Percentiles rank a stretch among this genome's conserved stretches.
These are phyloP conservation scores for Axea sp. DNA, from an alignment of 2,888 invertebrate genomes.

Conservation along the genomic window DNA sequence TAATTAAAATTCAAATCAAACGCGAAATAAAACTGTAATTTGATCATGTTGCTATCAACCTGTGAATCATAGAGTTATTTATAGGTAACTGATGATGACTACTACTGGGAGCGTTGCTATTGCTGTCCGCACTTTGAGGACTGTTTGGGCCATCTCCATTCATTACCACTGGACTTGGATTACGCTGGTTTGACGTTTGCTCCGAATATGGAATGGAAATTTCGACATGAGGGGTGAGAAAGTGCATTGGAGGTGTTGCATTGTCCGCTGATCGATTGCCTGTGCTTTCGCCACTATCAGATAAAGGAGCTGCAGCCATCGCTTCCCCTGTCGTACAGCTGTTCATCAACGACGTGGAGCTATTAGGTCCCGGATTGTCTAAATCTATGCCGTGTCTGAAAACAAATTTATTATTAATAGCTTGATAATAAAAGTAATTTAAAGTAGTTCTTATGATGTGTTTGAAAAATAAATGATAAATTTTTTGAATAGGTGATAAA, in stretches of 20 bases:
- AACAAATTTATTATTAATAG: neutral
- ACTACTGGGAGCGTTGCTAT: constrained; percentile 86
- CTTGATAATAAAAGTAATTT: constrained; percentile 1
- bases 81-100: constrained; percentile 83
- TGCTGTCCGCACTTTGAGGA: constrained; percentile 90
- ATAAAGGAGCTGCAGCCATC: constrained; percentile 87
- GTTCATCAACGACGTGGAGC: constrained; percentile 87
- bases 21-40: too few species aligned
- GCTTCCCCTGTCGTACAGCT: constrained; percentile 83
- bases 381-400: constrained; percentile 92
- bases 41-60: constrained; percentile 65
- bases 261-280: constrained; percentile 91
- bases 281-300: constrained; percentile 91
- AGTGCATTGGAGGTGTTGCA: constrained; percentile 94
- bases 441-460: neutral
- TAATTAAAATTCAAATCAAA: too few species aligned
- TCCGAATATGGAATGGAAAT: constrained; percentile 93
- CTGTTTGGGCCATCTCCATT: constrained; percentile 87
- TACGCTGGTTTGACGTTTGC: constrained; percentile 81
- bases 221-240: constrained; percentile 93
- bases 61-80: constrained; percentile 78
- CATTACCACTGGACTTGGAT: constrained; percentile 80
- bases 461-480: too few species aligned
- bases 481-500: too few species aligned
- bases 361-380: constrained; percentile 92